Conservation (phyloP, 1,140 invertebrate genomes). For the Procambarus virginalis region DNA sequence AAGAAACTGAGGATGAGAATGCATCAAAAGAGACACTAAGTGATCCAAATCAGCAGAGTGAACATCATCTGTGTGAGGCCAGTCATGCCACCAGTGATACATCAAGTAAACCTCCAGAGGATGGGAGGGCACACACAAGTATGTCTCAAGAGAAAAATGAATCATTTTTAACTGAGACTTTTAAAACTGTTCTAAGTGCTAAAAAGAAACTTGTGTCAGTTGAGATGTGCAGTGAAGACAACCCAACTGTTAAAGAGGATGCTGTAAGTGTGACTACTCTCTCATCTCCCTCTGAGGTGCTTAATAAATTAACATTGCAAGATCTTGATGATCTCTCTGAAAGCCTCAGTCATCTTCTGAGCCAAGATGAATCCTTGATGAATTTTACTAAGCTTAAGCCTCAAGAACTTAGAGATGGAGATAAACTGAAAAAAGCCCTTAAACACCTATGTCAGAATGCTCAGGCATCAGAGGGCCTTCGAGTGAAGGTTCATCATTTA, state of each 20-base stretch:
- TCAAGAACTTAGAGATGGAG: conserved; percentile 12
- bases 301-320: background rate
- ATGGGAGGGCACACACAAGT: background rate
- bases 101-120: background rate
- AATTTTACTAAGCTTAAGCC: conserved; percentile 20
- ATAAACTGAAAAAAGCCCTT: conserved; percentile 14
- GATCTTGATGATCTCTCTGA: conserved; percentile 26
- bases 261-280: background rate
- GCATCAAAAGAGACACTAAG: background rate
- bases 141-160: background rate
- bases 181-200: background rate
- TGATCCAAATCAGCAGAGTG: background rate
- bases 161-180: background rate
- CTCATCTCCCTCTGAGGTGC: background rate
- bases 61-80: too few relatives aligned
- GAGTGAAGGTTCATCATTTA: conserved; percentile 31
- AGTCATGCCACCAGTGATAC: background rate
- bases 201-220: background rate
- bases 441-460: conserved; percentile 19
- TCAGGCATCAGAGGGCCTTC: conserved; percentile 27
- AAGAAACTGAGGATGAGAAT: conserved; percentile 5
- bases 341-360: conserved; percentile 10
- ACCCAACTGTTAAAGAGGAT: background rate
- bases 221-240: background rate
- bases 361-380: conserved; percentile 36